Conservation (phyloP, 2,888 invertebrate species). For the Agrochola macilenta region DNA sequence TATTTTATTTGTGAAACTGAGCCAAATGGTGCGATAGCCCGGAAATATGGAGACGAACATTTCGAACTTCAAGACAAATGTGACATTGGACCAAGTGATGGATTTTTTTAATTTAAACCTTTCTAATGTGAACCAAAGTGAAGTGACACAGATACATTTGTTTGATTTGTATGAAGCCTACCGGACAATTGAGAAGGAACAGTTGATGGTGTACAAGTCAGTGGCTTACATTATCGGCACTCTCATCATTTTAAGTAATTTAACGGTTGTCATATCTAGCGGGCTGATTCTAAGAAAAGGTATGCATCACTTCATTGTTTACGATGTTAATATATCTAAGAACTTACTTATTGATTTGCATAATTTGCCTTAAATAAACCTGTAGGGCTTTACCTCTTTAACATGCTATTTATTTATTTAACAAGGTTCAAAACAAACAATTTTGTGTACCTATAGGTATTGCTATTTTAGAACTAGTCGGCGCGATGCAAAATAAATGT, state of each 20-base stretch:
- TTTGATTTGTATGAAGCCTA: constrained; percentile 82
- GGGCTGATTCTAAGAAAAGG: constrained; percentile 92
- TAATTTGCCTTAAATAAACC: constrained; percentile 20
- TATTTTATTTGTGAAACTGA: constrained; percentile 39
- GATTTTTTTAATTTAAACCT: constrained; percentile 75
- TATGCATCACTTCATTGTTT: constrained; percentile 69
- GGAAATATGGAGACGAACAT: constrained; percentile 64
- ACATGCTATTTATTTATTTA: not conserved
- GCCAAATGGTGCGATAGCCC: constrained; percentile 51
- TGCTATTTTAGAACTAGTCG: not conserved
- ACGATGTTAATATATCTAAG: not conserved
- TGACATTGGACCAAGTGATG: constrained; percentile 74
- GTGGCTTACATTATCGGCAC: constrained; percentile 90
- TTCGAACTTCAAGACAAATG: constrained; percentile 67
- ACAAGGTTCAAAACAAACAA: constrained; percentile 4
- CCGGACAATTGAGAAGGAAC: constrained; percentile 79
- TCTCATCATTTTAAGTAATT: constrained; percentile 90
- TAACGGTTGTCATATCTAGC: constrained; percentile 92
- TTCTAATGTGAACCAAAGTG: constrained; percentile 78
- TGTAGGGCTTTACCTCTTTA: not conserved
- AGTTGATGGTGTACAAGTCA: constrained; percentile 87
- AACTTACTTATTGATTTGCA: constrained; percentile 35
- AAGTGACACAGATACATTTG: constrained; percentile 72
- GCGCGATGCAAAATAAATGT: not conserved
- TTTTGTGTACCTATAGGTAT: not conserved